phyloP scores from a whole-genome alignment of 1,140 invertebrate genomes.

The Homarus americanus region DNA sequence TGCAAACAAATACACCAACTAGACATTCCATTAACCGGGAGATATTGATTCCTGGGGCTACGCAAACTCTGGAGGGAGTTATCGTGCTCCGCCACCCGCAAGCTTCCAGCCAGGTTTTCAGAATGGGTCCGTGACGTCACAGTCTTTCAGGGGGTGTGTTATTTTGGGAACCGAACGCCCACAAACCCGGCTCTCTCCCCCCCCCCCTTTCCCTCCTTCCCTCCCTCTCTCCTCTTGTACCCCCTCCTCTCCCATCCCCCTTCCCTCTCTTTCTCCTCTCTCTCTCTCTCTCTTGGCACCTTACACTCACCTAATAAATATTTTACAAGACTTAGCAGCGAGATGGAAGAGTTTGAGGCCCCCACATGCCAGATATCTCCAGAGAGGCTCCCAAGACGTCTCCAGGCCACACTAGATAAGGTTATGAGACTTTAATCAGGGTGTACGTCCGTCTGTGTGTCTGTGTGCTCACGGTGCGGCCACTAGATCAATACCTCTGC shows the following conservation, averaged over 20 bases:
- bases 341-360: too few relatives aligned
- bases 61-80: neutral
- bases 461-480: too few relatives aligned
- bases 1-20: neutral
- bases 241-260: too few relatives aligned
- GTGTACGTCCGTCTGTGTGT: too few relatives aligned
- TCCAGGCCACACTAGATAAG: too few relatives aligned
- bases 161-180: slow-evolving; percentile 6
- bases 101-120: neutral
- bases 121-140: slow-evolving; percentile 17
- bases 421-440: too few relatives aligned
- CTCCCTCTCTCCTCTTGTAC: neutral
- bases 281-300: neutral
- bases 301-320: neutral
- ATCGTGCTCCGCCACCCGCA: neutral
- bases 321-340: neutral
- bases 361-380: too few relatives aligned
- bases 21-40: neutral
- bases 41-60: neutral
- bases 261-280: neutral
- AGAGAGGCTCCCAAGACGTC: too few relatives aligned
- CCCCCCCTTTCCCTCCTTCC: neutral
- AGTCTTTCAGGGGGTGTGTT: neutral
- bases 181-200: neutral
- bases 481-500: too few relatives aligned